Percentiles rank a stretch among this genome's conserved stretches.
phyloP scores from a whole-genome alignment of 2,888 invertebrate species.

The Platycheirus rosarum region DNA sequence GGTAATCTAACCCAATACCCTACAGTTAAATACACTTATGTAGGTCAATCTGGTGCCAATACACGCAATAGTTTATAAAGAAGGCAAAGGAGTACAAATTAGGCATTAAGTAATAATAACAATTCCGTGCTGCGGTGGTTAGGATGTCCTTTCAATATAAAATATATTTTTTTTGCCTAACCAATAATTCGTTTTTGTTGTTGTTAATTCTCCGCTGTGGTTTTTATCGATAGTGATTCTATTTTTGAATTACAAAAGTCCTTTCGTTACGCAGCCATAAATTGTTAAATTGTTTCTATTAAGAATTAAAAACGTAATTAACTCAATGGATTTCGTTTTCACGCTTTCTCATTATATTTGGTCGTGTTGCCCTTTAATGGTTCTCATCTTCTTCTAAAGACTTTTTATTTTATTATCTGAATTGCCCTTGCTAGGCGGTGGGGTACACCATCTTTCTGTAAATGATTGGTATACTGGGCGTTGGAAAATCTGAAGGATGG shows the following conservation, averaged over 20 bases:
- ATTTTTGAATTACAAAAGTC: not conserved
- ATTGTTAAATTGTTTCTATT: not conserved
- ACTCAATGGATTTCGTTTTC: not conserved
- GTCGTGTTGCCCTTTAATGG: not conserved
- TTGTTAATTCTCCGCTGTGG: not conserved
- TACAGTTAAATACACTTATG: not conserved
- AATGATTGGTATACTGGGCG: no score
- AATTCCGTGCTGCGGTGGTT: no score
- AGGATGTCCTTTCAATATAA: not conserved
- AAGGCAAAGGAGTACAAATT: not conserved
- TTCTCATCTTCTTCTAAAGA: not conserved
- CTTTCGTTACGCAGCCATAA: not conserved
- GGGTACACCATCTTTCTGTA: no score
- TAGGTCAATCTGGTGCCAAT: not conserved
- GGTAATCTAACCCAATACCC: not conserved
- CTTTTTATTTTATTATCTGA: no score
- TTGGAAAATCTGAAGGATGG: no score
- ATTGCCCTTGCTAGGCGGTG: no score
- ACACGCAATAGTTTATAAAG: not conserved
- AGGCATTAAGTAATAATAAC: not conserved
- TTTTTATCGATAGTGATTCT: not conserved
- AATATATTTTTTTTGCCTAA: not conserved
- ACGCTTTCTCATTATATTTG: not conserved
- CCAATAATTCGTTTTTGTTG: not conserved
- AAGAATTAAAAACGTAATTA: constrained; percentile 3